A percentile compares a stretch with the other conserved stretches of the same genome.
Evolutionary conservation across 2,113 vertebrate species (phyloP).

Genomic region (Colinus virginianus): DNA sequence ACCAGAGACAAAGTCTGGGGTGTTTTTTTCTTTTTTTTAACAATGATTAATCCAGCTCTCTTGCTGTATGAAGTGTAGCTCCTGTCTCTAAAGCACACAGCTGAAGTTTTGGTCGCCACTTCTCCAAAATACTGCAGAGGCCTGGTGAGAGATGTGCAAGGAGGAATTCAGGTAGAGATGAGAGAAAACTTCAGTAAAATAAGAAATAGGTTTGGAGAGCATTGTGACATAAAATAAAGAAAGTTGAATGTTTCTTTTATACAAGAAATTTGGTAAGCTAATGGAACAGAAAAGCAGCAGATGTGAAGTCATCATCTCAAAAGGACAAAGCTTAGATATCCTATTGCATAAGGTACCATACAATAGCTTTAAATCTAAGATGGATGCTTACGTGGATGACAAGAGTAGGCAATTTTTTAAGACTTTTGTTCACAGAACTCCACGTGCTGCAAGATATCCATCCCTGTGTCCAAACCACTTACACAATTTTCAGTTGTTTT

Average conservation of each 20-base stretch:
- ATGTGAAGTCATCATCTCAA: neutral
- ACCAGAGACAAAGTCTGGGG: neutral
- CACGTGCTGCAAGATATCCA: rapidly evolving
- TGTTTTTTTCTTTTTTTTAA: neutral
- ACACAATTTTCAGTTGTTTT: neutral
- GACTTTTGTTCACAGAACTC: neutral
- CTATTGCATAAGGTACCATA: neutral
- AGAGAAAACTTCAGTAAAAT: neutral
- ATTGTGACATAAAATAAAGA: neutral
- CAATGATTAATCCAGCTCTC: neutral
- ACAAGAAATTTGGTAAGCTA: neutral
- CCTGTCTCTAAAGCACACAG: neutral
- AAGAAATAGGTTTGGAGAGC: neutral
- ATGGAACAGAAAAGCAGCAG: neutral
- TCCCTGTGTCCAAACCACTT: neutral
- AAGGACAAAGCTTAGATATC: neutral
- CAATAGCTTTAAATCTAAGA: neutral
- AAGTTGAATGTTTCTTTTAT: too few relatives aligned
- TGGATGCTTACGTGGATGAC: rapidly evolving
- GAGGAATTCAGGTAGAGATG: neutral
- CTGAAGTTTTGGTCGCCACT: neutral
- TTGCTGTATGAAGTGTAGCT: neutral
- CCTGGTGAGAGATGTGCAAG: neutral
- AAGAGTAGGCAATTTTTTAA: neutral
- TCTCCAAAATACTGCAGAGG: neutral